Evolutionary conservation across 2,888 invertebrate genomes (phyloP).

Genomic region (Alloplasta piceator): DNA sequence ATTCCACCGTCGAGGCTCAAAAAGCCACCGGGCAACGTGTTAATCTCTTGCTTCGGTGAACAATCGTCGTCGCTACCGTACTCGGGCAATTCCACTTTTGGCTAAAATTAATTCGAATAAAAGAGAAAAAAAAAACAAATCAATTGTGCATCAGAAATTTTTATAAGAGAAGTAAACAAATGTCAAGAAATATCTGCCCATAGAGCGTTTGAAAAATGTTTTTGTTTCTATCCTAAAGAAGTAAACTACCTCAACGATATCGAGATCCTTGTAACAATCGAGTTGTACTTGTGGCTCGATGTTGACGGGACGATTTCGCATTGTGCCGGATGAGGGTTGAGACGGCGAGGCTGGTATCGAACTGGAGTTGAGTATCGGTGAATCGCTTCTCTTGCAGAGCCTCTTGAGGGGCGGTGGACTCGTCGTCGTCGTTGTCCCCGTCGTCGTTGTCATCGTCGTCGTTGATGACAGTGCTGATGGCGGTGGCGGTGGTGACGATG

Average conservation of each 20-base stretch:
- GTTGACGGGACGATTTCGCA: constrained; percentile 80
- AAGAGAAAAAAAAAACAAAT: not conserved
- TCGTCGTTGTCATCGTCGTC: too few species aligned
- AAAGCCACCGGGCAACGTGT: constrained; percentile 81
- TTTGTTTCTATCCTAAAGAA: constrained; percentile 27
- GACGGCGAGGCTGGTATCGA: constrained; percentile 77
- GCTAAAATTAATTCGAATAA: constrained; percentile 83
- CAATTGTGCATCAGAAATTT: constrained; percentile 1
- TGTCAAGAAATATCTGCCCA: too few species aligned
- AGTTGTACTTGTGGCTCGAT: constrained; percentile 83
- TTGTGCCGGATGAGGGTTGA: constrained; percentile 76
- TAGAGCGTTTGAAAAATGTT: not conserved
- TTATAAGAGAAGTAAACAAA: too few species aligned
- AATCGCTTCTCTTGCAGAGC: constrained; percentile 83
- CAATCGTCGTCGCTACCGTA: constrained; percentile 89
- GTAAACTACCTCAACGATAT: constrained; percentile 80
- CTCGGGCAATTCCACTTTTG: constrained; percentile 90
- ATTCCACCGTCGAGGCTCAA: constrained; percentile 82
- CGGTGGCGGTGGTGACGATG: constrained; percentile 74
- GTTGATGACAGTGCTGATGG: too few species aligned
- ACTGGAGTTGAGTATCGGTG: constrained; percentile 82
- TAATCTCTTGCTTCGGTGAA: constrained; percentile 81
- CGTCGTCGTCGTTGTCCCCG: constrained; percentile 61
- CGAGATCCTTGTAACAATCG: constrained; percentile 82
- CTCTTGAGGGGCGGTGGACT: constrained; percentile 83